Conservation (phyloP, 2,888 invertebrate genomes). For the Apantesis nais region DNA sequence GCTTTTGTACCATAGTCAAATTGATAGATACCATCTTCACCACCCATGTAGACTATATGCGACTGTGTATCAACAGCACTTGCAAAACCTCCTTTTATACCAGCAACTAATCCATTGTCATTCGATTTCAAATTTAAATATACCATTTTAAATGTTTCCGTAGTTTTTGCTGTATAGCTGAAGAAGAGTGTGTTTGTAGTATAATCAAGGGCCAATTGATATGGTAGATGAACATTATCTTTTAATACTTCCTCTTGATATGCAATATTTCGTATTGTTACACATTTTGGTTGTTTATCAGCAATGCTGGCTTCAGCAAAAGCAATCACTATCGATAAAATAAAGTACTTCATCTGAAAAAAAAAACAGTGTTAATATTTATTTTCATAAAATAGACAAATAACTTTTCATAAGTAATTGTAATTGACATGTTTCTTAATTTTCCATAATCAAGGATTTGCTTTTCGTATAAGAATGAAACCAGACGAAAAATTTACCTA, state of each 20-base stretch:
- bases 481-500: background rate
- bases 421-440: background rate
- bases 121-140: conserved; percentile 64
- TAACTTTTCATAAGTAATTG: background rate
- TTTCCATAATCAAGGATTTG: background rate
- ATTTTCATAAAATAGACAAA: background rate
- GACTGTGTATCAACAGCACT: conserved; percentile 59
- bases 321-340: conserved; percentile 29
- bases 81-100: conserved; percentile 65
- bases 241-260: conserved; percentile 55
- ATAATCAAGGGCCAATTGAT: conserved; percentile 69
- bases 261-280: conserved; percentile 14
- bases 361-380: background rate
- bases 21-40: conserved; percentile 63
- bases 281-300: conserved; percentile 13
- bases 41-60: conserved; percentile 67
- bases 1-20: conserved; percentile 58
- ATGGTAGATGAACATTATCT: conserved; percentile 55
- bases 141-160: conserved; percentile 54
- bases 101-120: conserved; percentile 54
- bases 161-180: conserved; percentile 53
- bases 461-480: background rate
- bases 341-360: conserved; percentile 53
- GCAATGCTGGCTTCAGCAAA: conserved; percentile 35
- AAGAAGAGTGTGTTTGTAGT: conserved; percentile 69